phyloP scores from a whole-genome alignment of 2,888 invertebrate species.

The Drosophila fulvimacula region DNA sequence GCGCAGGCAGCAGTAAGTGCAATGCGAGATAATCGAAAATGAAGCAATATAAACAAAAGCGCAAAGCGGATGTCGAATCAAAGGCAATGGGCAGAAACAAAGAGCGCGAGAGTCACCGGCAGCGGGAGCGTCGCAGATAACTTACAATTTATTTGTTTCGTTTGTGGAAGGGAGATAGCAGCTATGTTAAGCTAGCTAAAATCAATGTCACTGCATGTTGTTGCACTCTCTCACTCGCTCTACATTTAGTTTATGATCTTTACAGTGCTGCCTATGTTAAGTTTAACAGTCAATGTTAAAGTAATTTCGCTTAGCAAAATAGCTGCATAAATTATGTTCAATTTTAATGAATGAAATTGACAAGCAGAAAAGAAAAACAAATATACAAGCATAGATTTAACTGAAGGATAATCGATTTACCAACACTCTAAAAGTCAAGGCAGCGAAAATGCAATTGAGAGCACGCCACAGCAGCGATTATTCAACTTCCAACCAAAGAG shows the following conservation, averaged over 20 bases:
- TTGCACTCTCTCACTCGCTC: neutral
- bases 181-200: neutral
- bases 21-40: conserved; percentile 75
- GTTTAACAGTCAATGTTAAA: neutral
- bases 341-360: conserved; percentile 9
- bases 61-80: conserved; percentile 36
- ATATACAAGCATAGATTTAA: neutral
- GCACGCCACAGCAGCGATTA: conserved; percentile 12
- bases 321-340: neutral
- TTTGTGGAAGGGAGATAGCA: conserved; percentile 15
- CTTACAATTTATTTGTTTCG: conserved; percentile 31
- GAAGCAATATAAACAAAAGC: conserved; percentile 74
- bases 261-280: neutral
- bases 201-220: neutral
- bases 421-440: conserved; percentile 3
- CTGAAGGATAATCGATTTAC: neutral
- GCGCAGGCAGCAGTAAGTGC: conserved; percentile 64
- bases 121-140: neutral
- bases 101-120: neutral
- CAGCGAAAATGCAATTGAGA: conserved; percentile 17
- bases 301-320: neutral
- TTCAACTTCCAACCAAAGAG: conserved; percentile 14
- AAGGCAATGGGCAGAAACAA: conserved; percentile 14
- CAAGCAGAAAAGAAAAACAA: conserved; percentile 2
- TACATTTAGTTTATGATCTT: neutral